These are phyloP conservation scores for Triplophysa dalaica DNA, from an alignment of 2,113 vertebrate species.

Conservation along the genomic window DNA sequence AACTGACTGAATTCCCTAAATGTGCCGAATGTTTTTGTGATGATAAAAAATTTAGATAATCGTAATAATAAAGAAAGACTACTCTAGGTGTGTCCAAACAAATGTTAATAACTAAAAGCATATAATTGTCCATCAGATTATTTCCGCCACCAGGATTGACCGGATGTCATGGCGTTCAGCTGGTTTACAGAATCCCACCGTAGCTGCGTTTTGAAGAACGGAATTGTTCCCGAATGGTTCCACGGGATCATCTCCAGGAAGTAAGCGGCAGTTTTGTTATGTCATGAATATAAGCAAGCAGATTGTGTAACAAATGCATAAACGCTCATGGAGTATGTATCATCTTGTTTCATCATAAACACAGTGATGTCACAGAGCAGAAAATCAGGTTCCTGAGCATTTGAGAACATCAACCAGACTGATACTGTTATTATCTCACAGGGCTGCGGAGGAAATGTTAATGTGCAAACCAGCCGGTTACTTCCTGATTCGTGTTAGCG, in stretches of 20 bases:
- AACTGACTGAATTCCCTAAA: too few relatives aligned
- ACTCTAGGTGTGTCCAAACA: not conserved
- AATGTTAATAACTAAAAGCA: not conserved
- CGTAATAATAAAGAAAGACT: not conserved
- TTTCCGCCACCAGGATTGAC: not conserved
- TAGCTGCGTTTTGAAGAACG: slow-evolving; percentile 62
- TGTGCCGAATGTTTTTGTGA: too few relatives aligned
- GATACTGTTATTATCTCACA: slow-evolving; percentile 49
- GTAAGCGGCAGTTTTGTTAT: slow-evolving; percentile 63
- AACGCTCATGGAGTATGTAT: not conserved
- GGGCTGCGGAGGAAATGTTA: slow-evolving; percentile 76
- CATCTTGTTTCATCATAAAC: not conserved
- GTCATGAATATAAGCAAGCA: not conserved
- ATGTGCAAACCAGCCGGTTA: slow-evolving; percentile 68
- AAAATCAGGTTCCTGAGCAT: not conserved
- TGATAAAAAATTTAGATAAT: not conserved
- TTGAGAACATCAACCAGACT: not conserved
- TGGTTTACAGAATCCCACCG: slow-evolving; percentile 77
- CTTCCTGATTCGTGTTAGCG: slow-evolving; percentile 83
- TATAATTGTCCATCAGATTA: not conserved
- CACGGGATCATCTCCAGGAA: slow-evolving; percentile 81
- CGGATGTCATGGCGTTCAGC: slow-evolving; percentile 60
- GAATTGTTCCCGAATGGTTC: slow-evolving; percentile 78
- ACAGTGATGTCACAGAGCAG: not conserved
- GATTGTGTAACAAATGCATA: not conserved